Base-by-base conservation (phyloP, 2,888 invertebrate species). In the Athalia rosae region DNA sequence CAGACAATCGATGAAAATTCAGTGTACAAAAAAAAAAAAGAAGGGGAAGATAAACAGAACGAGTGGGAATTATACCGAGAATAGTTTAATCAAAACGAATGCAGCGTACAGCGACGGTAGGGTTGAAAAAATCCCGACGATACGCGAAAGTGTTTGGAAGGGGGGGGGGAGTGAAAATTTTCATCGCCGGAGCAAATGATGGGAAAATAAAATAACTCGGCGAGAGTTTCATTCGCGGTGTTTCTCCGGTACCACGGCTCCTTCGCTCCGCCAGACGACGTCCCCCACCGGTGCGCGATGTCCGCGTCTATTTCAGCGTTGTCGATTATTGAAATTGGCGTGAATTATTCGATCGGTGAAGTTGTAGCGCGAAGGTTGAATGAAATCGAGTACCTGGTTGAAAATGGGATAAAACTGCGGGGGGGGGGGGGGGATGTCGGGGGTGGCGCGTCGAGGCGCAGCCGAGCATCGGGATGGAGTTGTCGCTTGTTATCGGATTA, bases 51-150 rank as follows among this genome's bases (percentile, higher is more conserved):
- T 11, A 67, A 64, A 67, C 53, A 67, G 43, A 58, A 71, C 56
- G 58, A 56, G 13, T 50, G 71, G 71, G 71, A 41, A 58, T 58
- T 45, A 71, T 45, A 43, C 9, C 58, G 71, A 28, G 62, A 61
- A 62, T 48, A 2, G 45, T 71, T 74, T 74, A 74, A 74, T 74
- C 74, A 74, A 61, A 74, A 61, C 74, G 62, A 74, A 74, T 48
- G 74, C 74, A 62, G 61, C 74, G 59, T 45, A 41, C 28, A 28
- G 28, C 28, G 28, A 28, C 28, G 28, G 28, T 28, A 28, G 28
- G 28, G 43, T 13, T 9, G 11, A 48, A n/a, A 53, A 53, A 69
- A 47, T 41, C 56, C 7, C 66, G 53, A 56, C 41, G 5, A 67
- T n/a, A 50, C 50, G 58, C 7, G 41, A 56, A 9, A 11, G 53